Evolutionary conservation across 2,113 vertebrate species (phyloP).

Genomic region (Daubentonia madagascariensis): DNA sequence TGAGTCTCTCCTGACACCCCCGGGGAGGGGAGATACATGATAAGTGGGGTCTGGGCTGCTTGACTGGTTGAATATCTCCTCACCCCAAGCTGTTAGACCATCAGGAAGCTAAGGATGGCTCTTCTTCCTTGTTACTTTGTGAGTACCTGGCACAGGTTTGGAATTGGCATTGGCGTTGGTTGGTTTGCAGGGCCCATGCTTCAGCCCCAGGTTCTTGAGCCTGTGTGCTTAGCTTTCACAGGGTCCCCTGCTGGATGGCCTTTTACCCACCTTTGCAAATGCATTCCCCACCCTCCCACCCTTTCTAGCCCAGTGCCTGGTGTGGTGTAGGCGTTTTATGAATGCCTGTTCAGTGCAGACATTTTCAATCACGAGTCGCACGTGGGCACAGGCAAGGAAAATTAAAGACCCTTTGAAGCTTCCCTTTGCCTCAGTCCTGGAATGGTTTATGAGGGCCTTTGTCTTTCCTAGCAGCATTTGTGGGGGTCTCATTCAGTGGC

Average conservation of each 20-base stretch:
- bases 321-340: background rate
- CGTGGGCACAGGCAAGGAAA: background rate
- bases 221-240: background rate
- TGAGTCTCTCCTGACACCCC: accelerated
- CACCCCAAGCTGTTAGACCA: background rate
- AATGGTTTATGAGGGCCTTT: background rate
- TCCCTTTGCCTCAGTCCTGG: background rate
- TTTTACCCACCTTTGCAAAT: background rate
- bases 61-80: background rate
- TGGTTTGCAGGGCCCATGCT: background rate
- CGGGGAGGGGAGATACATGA: accelerated
- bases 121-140: background rate
- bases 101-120: accelerated
- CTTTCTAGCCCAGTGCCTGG: background rate
- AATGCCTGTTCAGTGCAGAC: background rate
- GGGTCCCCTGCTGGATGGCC: background rate
- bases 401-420: background rate
- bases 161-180: accelerated
- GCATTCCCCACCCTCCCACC: background rate
- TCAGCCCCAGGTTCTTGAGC: background rate
- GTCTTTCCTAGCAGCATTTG: background rate
- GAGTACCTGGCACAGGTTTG: background rate
- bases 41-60: background rate
- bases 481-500: background rate
- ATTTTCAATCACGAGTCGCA: background rate